Conservation (phyloP, 1,140 invertebrate genomes). For the Euura saliciscinereae region DNA sequence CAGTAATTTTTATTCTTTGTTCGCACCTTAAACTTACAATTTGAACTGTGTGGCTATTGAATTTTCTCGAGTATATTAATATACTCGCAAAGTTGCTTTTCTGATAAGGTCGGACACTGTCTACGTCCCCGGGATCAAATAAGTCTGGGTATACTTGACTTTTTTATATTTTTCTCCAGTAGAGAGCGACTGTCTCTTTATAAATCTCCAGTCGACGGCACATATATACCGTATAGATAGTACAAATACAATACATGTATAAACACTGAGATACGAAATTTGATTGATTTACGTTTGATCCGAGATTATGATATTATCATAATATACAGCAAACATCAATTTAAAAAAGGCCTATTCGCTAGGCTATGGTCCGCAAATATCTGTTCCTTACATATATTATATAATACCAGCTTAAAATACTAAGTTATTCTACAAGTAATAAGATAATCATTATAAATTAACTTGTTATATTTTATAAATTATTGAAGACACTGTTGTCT, state of each 20-base stretch:
- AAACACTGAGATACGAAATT: background rate
- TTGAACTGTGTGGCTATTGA: no score
- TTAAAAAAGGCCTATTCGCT: conserved; percentile 35
- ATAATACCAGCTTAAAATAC: background rate
- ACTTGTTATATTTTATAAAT: no score
- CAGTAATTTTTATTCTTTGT: no score
- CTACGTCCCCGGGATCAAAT: no score
- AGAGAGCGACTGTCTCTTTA: no score
- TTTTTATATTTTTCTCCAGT: no score
- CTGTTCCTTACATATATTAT: conserved; percentile 4
- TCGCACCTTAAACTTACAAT: no score
- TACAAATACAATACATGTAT: conserved; percentile 14
- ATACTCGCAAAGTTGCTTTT: no score
- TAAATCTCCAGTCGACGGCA: background rate
- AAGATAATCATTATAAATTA: background rate
- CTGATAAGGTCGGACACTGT: no score
- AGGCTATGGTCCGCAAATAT: conserved; percentile 39
- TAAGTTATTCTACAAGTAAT: background rate
- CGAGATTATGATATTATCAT: conserved; percentile 2
- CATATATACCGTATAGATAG: background rate
- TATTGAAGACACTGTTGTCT: no score
- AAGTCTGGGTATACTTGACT: no score
- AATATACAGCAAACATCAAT: conserved; percentile 34
- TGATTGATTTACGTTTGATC: conserved; percentile 9
- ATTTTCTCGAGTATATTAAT: no score